These are phyloP conservation scores for Noctua fimbriata DNA, from an alignment of 2,888 invertebrate genomes.

Conservation along the genomic window DNA sequence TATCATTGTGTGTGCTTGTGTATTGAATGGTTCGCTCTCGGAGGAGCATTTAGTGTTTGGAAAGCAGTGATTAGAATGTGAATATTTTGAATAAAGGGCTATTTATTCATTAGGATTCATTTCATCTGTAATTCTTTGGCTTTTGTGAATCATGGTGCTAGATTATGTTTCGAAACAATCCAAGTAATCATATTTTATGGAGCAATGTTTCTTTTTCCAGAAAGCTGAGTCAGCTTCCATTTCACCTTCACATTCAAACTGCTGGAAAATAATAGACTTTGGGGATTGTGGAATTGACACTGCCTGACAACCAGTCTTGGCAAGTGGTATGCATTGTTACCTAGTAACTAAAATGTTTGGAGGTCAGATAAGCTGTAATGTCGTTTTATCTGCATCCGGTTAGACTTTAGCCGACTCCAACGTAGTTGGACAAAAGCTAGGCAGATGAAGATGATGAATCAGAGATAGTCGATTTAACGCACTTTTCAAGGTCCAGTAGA, in stretches of 20 bases:
- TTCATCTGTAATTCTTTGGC: background rate
- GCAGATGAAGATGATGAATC: background rate
- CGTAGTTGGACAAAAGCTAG: background rate
- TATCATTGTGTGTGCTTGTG: slow-evolving; percentile 34
- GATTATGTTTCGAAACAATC: background rate
- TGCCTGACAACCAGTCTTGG: background rate
- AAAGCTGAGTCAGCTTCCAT: background rate
- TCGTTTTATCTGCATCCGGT: background rate
- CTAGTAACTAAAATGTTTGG: background rate
- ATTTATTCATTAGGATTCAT: background rate
- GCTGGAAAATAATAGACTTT: background rate
- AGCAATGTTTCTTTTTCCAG: background rate
- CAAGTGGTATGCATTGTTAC: background rate
- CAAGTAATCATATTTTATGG: background rate
- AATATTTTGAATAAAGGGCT: slow-evolving; percentile 3
- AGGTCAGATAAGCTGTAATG: background rate
- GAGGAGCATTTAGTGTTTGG: slow-evolving; percentile 37
- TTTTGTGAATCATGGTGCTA: background rate
- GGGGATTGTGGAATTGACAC: background rate
- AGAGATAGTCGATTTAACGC: background rate
- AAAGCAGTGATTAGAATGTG: slow-evolving; percentile 5
- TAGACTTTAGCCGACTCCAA: background rate
- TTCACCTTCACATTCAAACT: background rate
- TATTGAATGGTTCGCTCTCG: slow-evolving; percentile 27
- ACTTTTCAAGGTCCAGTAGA: background rate